Evolutionary conservation across 2,113 vertebrate genomes (phyloP).

Genomic region (Centropus unirufus): DNA sequence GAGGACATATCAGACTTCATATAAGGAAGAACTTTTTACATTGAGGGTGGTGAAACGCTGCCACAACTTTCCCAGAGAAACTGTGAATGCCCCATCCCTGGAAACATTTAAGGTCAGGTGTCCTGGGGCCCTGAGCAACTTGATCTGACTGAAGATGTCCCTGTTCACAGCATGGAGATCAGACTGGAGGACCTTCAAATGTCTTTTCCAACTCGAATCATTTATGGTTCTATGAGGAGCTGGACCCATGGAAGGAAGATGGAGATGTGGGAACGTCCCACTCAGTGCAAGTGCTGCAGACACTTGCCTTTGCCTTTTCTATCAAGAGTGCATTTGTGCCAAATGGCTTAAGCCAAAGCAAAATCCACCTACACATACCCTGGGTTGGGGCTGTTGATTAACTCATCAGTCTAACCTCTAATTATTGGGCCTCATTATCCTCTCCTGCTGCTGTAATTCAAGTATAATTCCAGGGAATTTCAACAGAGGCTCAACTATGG

Average conservation of each 20-base stretch:
- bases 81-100: accelerated
- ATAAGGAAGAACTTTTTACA: accelerated
- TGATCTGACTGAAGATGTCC: background rate
- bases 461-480: background rate
- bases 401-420: background rate
- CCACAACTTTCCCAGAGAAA: background rate
- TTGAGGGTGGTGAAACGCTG: too few species aligned
- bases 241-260: background rate
- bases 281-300: background rate
- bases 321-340: background rate
- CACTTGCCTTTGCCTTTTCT: background rate
- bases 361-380: background rate
- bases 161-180: accelerated
- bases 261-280: background rate
- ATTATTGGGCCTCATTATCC: background rate
- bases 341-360: background rate
- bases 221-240: background rate
- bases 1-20: background rate
- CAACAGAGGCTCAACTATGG: background rate
- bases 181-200: background rate
- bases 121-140: background rate
- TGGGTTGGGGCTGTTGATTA: background rate
- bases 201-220: background rate
- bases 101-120: background rate
- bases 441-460: background rate